Evolutionary conservation across 2,113 vertebrate genomes (phyloP), one percentile per base, ranked within the genome.

Genomic region (Hoplias malabaricus): DNA sequence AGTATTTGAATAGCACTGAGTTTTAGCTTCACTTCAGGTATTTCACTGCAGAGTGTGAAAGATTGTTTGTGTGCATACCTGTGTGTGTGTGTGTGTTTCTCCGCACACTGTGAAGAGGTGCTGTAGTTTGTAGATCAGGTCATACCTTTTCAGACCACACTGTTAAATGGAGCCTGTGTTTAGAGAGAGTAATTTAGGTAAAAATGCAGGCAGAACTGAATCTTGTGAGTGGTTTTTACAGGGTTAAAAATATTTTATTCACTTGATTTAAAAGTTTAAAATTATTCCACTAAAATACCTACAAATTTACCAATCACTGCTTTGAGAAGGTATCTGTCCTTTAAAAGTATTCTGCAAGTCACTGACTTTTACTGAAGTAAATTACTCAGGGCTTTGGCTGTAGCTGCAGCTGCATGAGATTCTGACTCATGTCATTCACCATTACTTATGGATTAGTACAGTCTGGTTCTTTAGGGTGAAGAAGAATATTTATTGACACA

Each of bases 141-240:
- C 75, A 33, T 69, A 62, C 68, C 56, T 57, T 71, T 75, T 79
- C 76, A 75, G 68, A 54, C 66, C 76, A 70, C 71, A 71, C 76
- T 75, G 81, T 66, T 67, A 82, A 82, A 36, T 73, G 50, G 27
- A 19, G 71, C 43, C 65, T 66, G n/a, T 56, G 76, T 70, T 74
- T 69, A 38, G 16, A 23, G 57, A 70, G 42, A 11, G 53, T 82
- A 53, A 78, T 82, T 74, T 74, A 67, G 71, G 63, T 36, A 62
- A 74, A 62, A 74, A 16, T 12, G n/a, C 34, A 69, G 33, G 43
- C 40, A 43, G 23, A 27, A 25, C 43, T 46, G 13, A 12, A n/a
- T n/a, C n/a, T n/a, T n/a, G n/a, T n/a, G n/a, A n/a, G n/a, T n/a
- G n/a, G n/a, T n/a, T n/a, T n/a, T n/a, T n/a, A n/a, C n/a, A n/a